Percentiles rank a stretch among this genome's conserved stretches.
Conservation (phyloP, 2,113 vertebrate genomes). For the Zeus faber region DNA sequence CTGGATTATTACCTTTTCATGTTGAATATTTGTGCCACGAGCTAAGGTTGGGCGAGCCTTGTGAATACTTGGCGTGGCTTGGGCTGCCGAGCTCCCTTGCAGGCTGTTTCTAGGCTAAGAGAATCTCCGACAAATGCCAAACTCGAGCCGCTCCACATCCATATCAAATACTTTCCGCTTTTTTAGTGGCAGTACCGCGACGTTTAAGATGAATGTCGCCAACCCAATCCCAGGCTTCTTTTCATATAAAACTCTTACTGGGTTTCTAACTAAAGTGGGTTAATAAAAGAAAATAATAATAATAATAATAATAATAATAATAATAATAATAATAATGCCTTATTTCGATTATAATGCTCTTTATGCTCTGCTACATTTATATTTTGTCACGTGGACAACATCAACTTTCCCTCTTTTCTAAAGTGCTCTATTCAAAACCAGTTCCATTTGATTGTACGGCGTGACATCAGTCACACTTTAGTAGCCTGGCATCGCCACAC, state of each 20-base stretch:
- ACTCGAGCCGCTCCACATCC: neutral
- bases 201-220: conserved; percentile 8
- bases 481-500: too few relatives aligned
- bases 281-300: neutral
- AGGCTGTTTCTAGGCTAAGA: conserved; percentile 7
- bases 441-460: conserved; percentile 10
- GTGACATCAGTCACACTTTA: conserved; percentile 5
- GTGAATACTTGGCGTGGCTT: too few relatives aligned
- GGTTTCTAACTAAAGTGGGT: neutral
- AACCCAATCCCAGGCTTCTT: conserved; percentile 15
- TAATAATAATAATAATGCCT: neutral
- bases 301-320: too few relatives aligned
- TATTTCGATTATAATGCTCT: neutral
- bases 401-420: conserved; percentile 26
- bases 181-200: conserved; percentile 2
- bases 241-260: conserved; percentile 27
- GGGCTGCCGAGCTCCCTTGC: too few relatives aligned
- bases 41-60: too few relatives aligned
- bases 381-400: conserved; percentile 34
- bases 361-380: conserved; percentile 25
- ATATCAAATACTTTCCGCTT: neutral
- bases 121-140: neutral
- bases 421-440: conserved; percentile 56
- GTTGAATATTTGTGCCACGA: too few relatives aligned
- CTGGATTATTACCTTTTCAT: too few relatives aligned